A percentile compares a stretch with the other conserved stretches of the same genome.
Conservation (phyloP, 53 echinoderm and acorn worm genomes). For the Zoroaster sp. region DNA sequence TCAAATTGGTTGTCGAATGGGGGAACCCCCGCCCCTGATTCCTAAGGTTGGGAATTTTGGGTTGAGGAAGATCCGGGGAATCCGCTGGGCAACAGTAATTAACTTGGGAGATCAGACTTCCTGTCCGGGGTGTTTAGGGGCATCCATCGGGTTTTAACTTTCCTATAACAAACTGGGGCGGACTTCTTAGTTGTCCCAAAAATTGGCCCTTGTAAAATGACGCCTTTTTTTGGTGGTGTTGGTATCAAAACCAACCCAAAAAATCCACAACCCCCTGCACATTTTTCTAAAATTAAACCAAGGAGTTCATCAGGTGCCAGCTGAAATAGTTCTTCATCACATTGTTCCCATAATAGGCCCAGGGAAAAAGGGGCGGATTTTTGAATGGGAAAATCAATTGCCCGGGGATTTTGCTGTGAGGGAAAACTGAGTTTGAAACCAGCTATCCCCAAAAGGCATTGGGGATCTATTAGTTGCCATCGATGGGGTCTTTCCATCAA, state of each 20-base stretch:
- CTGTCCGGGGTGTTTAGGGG: not conserved
- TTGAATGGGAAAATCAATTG: not conserved
- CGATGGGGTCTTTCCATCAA: constrained; percentile 6
- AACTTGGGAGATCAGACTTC: not conserved
- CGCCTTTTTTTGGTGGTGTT: not conserved
- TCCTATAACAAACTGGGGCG: not conserved
- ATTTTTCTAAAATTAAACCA: not conserved
- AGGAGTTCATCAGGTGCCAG: not conserved
- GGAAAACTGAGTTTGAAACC: not conserved
- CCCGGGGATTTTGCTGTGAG: not conserved
- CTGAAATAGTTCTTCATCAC: not conserved
- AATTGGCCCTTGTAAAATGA: not conserved
- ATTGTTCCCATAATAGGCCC: constrained; percentile 64
- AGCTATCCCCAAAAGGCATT: constrained; percentile 45
- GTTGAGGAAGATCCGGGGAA: not conserved
- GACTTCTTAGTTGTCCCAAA: not conserved
- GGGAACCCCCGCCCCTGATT: not conserved
- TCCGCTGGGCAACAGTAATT: too few relatives aligned
- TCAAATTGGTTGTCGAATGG: not conserved
- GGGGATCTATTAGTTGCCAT: constrained; percentile 40
- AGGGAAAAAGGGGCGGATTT: not conserved
- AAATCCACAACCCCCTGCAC: not conserved
- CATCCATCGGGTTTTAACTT: not conserved
- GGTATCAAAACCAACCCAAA: not conserved
- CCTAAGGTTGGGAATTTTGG: not conserved